Evolutionary conservation across 2,113 vertebrate species (phyloP), one percentile per base, ranked within the genome.

Genomic region (Stegostoma tigrinum): DNA sequence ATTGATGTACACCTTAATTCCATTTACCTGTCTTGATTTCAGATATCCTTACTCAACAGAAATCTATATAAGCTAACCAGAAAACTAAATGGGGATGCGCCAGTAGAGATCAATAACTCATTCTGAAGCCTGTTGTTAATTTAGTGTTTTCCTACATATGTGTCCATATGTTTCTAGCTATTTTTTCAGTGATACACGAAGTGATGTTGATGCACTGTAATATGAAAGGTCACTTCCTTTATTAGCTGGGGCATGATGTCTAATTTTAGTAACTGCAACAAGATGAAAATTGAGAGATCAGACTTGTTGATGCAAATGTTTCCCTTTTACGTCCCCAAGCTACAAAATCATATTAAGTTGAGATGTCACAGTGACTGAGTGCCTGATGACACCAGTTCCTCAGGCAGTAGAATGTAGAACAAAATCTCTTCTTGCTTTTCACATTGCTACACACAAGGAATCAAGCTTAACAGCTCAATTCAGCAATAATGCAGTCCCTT

Each of bases 391-490:
- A 72, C 67, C 12, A 72, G 42, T 75, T 72, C 94, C 94, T 95
- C 21, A 70, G 94, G 94, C 45, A 48, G 68, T 95, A 48, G 68
- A 72, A 48, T 48, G 21, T 72, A 68, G 67, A 23, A 94, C 66
- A 94, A 93, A 66, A 70, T 95, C 42, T 75, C 94, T 75, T 70
- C 45, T 17, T 95, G 42, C 68, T 48, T 45, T 30, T 72, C 68
- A 30, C 42, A 95, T 12, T 61, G 87, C 87, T 90, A 64, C 30
- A 4, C 30, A 95, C 94, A 75, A 66, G 48, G 21, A 42, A 48
- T 70, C 93, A 45, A 70, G 93, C 94, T 75, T 48, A 72, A 95
- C 94, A 48, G 52, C 89, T 93, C 42, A 45, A 95, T 95, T 27
- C 45, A 52, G 42, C 68, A 24, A 14, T 52, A 30, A 27, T 17